Percentiles rank a stretch among this genome's conserved stretches.
Evolutionary conservation across 2,888 invertebrate genomes (phyloP).

Genomic region (Thymelicus sylvestris): DNA sequence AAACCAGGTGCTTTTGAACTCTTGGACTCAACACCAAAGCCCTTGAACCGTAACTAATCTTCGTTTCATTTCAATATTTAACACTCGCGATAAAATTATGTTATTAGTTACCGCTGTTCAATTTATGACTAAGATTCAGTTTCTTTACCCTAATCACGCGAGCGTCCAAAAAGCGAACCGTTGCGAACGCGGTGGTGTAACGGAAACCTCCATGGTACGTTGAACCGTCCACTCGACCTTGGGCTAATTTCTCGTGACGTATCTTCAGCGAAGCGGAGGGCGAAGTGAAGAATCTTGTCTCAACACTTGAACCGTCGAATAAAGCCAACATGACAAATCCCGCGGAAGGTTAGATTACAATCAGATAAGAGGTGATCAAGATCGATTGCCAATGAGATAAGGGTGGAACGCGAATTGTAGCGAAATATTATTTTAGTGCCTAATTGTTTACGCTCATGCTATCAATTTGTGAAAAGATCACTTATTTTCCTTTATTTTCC

Average conservation of each 20-base stretch:
- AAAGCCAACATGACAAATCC: neutral
- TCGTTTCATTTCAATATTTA: no score
- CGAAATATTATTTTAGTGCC: neutral
- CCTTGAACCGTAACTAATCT: no score
- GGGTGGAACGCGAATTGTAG: slow-evolving; percentile 1
- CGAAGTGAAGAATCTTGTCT: slow-evolving; percentile 1
- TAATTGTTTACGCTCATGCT: no score
- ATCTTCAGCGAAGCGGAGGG: slow-evolving; percentile 1
- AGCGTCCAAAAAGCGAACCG: slow-evolving; percentile 29
- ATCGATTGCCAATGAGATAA: neutral
- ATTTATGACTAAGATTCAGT: neutral
- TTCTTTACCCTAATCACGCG: neutral
- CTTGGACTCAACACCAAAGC: no score
- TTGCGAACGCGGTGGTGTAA: slow-evolving; percentile 41
- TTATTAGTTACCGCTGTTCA: no score
- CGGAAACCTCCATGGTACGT: slow-evolving; percentile 50
- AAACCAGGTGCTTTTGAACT: no score
- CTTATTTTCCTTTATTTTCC: no score
- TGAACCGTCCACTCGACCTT: slow-evolving; percentile 46
- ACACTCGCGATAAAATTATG: no score
- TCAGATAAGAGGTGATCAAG: neutral
- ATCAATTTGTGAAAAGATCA: no score
- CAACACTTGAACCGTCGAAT: neutral
- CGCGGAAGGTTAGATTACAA: slow-evolving; percentile 7
- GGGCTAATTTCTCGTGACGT: slow-evolving; percentile 43